A percentile compares a stretch with the other conserved stretches of the same genome.
phyloP scores from a whole-genome alignment of 2,113 vertebrate genomes.

The Bufo gargarizans region DNA sequence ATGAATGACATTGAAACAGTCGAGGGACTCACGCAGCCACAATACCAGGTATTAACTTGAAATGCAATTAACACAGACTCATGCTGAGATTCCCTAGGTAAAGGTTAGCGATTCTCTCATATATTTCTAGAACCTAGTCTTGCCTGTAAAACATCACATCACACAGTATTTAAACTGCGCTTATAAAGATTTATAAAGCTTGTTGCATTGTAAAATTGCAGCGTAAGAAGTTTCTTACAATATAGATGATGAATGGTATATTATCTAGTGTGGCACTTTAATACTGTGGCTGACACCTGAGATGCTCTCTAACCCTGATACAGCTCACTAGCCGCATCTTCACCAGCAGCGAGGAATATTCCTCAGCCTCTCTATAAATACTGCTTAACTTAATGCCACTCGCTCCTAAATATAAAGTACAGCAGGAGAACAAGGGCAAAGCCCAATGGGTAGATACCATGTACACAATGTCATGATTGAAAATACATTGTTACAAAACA shows the following conservation, averaged over 20 bases:
- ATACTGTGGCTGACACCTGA: slow-evolving; percentile 26
- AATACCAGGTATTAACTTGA: slow-evolving; percentile 18
- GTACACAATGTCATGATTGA: not conserved
- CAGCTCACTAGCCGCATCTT: slow-evolving; percentile 37
- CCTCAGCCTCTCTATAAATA: not conserved
- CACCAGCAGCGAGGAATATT: not conserved
- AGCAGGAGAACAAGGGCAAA: not conserved
- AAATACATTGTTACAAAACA: not conserved
- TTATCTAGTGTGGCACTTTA: slow-evolving; percentile 29
- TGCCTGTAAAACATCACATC: slow-evolving; percentile 47
- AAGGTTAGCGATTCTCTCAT: slow-evolving; percentile 32
- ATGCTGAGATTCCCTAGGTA: slow-evolving; percentile 18
- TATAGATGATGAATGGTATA: slow-evolving; percentile 40
- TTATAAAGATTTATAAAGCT: slow-evolving; percentile 43
- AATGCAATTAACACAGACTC: slow-evolving; percentile 40
- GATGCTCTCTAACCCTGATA: slow-evolving; percentile 27
- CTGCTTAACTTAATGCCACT: not conserved
- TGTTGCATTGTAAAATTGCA: slow-evolving; percentile 40
- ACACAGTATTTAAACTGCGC: slow-evolving; percentile 32
- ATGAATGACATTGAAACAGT: slow-evolving; percentile 18
- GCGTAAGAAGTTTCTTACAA: slow-evolving; percentile 40
- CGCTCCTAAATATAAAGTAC: not conserved
- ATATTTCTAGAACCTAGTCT: slow-evolving; percentile 10
- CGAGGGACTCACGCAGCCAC: slow-evolving; percentile 3
- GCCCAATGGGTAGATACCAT: not conserved